Evolutionary conservation across 2,797 vertebrate species (phyloP), one percentile per base, ranked within the genome.

Genomic region (Lutjanus argentimaculatus): DNA sequence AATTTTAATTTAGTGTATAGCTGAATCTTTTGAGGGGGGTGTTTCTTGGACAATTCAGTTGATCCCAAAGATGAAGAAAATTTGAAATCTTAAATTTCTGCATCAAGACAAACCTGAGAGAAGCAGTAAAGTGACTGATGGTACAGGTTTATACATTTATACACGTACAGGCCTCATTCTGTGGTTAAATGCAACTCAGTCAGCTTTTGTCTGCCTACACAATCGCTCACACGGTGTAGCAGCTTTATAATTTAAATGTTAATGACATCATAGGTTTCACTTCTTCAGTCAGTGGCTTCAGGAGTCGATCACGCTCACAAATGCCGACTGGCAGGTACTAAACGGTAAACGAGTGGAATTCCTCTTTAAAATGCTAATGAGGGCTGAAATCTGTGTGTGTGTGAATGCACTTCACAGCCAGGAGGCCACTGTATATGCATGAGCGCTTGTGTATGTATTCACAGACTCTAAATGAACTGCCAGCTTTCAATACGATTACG

Each of bases 281-380:
- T 80, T 46, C 67, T 79, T 55, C 61, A 45, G 67, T 52, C 42
- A 30, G 77, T 80, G 46, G 79, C 81, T 76, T 80, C 67, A 45
- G 63, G 75, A 81, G 72, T 84, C 43, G 49, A 80, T 72, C 56
- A 19, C 11, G 49, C 67, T 84, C 76, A 63, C 75, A 84, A 86
- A 92, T 71, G 79, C 67, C 49, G 86, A 88, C 75, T 90, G 90
- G 84, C 88, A 89, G 88, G 84, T 91, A 91, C 82, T 86, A 86
- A 92, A 88, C 73, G 45, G 68, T 84, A 76, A 90, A 85, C 53
- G 52, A 72, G 84, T 62, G 80, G 80, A 89, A 83, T 72, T 89
- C 81, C 80, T 80, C 84, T 91, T 90, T 90, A 91, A 94, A 91
- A 92, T 92, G 86, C 77, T 82, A 91, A 92, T 90, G 84, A 88